Conservation (phyloP, 1,140 invertebrate species). For the Drosophila nannoptera region DNA sequence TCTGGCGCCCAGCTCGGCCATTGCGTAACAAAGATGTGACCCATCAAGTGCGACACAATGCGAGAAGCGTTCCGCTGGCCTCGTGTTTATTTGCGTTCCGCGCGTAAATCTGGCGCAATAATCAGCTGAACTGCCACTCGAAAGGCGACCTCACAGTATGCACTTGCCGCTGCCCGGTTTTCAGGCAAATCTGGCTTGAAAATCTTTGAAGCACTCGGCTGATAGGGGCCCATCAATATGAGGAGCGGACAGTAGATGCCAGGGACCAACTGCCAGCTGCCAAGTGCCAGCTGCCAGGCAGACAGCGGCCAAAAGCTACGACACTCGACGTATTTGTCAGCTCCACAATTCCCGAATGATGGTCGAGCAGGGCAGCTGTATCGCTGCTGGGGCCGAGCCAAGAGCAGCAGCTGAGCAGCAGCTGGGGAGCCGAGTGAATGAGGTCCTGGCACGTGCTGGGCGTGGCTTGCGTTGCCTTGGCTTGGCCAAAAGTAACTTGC, state of each 20-base stretch:
- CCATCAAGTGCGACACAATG: constrained; percentile 53
- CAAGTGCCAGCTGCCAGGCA: constrained; percentile 24
- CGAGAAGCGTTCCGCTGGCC: no score
- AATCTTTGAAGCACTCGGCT: constrained; percentile 60
- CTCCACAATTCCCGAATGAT: constrained; percentile 63
- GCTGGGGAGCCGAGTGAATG: background rate
- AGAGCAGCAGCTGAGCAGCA: background rate
- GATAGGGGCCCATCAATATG: constrained; percentile 68
- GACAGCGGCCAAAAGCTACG: constrained; percentile 42
- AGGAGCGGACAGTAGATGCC: constrained; percentile 25
- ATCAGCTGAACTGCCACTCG: constrained; percentile 47
- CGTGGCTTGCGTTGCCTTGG: constrained; percentile 29
- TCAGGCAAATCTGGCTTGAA: constrained; percentile 41
- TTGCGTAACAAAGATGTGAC: constrained; percentile 31
- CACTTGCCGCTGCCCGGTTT: no score
- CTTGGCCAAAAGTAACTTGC: constrained; percentile 59
- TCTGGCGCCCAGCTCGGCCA: constrained; percentile 55
- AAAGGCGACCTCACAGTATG: constrained; percentile 7
- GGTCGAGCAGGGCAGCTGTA: constrained; percentile 29
- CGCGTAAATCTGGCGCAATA: constrained; percentile 48
- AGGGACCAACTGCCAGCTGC: background rate
- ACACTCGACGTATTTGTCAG: constrained; percentile 67
- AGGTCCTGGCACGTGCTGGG: constrained; percentile 46
- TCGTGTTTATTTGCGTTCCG: constrained; percentile 47
- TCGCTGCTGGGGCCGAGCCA: background rate